A percentile compares a stretch with the other conserved stretches of the same genome.
These are phyloP conservation scores for Etheostoma nigrum DNA, from an alignment of 2,797 vertebrate species.

Conservation along the genomic window DNA sequence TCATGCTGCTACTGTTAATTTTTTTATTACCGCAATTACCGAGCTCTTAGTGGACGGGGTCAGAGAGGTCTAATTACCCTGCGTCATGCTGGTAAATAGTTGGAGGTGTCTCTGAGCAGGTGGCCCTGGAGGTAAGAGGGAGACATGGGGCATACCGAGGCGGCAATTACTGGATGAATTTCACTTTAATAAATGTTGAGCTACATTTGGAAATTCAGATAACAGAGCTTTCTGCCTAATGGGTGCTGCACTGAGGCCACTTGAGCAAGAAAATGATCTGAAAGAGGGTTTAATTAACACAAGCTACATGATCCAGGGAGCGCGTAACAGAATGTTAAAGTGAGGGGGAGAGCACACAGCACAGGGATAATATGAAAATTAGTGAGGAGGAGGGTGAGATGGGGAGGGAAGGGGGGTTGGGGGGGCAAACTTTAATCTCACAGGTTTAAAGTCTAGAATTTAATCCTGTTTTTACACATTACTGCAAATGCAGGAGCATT, in stretches of 20 bases:
- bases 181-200: constrained; percentile 97
- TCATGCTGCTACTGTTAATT: constrained; percentile 86
- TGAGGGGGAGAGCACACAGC: constrained; percentile 74
- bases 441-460: constrained; percentile 69
- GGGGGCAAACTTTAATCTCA: constrained; percentile 76
- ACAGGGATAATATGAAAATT: constrained; percentile 79
- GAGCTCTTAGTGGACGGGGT: constrained; percentile 84
- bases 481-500: constrained; percentile 4
- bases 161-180: constrained; percentile 96
- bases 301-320: constrained; percentile 89
- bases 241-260: constrained; percentile 90
- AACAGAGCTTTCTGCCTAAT: constrained; percentile 89
- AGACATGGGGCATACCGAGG: constrained; percentile 88
- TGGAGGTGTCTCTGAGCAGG: constrained; percentile 88
- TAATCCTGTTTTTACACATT: constrained; percentile 57
- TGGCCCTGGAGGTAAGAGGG: constrained; percentile 94
- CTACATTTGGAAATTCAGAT: constrained; percentile 97
- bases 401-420: constrained; percentile 26
- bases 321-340: constrained; percentile 78
- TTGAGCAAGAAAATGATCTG: constrained; percentile 92
- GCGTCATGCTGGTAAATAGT: constrained; percentile 87
- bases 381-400: constrained; percentile 68
- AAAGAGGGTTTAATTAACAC: constrained; percentile 97
- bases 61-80: constrained; percentile 87
- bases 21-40: constrained; percentile 89